Evolutionary conservation across 2,888 invertebrate genomes (phyloP), one percentile per base, ranked within the genome.

Genomic region (Leucania comma): DNA sequence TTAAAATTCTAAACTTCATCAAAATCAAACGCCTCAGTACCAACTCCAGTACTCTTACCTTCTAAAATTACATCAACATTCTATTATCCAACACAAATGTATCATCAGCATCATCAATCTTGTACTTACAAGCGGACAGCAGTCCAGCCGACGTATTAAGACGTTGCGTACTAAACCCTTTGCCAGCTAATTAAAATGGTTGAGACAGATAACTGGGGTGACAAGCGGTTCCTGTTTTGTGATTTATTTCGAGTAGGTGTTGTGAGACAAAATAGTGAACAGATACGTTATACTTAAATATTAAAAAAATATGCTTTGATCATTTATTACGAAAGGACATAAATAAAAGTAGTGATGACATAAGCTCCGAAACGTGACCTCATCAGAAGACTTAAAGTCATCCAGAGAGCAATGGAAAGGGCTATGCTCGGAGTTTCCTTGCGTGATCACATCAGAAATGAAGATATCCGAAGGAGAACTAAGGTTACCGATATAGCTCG

Each of bases 181-280:
- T 75, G 72, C 60, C 75, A 68, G 75, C 80, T 88, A 88, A 88
- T 88, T 88, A 88, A 89, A 89, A 86, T 81, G 71, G 75, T 72
- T 57, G 48, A 68, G 68, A 81, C 59, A 68, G 75, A 73, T 83
- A 80, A 80, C 83, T 76, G 64, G 72, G 76, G 35, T 78, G 86
- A 86, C 83, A 81, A 75, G 72, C 78, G 65, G 81, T 86, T 84
- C 85, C 78, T 81, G 82, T 68, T 64, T 62, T 0, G 62, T 89
- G 89, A 90, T 89, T 90, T 89, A 89, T 90, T 84, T 81, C 79
- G 72, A 81, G 58, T 61, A 68, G 70, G 68, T 68, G 68, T 17
- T 29, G 2, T 8, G 56, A 26, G 35, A 68, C 68, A 53, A 76
- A 68, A 58, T 35, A 0, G n/a, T 29, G 1, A 17, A 42, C 42